Conservation (phyloP, 2,888 invertebrate species). For the Lepidocyrtoides sp. region DNA sequence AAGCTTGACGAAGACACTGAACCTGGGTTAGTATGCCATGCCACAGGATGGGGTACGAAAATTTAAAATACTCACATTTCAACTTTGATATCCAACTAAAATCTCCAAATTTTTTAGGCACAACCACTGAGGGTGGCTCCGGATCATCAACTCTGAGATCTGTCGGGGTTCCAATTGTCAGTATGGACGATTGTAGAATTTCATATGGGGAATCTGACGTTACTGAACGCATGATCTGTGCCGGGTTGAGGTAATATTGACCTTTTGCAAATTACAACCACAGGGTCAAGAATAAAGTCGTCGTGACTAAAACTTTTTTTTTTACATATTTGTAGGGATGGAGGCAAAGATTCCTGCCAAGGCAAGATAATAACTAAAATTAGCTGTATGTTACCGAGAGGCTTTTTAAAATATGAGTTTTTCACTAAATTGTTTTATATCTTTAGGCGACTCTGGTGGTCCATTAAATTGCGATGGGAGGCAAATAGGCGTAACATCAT, state of each 20-base stretch:
- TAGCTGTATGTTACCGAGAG: no score
- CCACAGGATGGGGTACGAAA: constrained; percentile 78
- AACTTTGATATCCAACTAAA: no score
- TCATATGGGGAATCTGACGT: constrained; percentile 71
- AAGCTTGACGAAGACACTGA: not conserved
- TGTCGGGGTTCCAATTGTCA: constrained; percentile 71
- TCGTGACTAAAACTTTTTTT: no score
- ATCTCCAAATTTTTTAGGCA: constrained; percentile 27
- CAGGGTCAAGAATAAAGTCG: no score
- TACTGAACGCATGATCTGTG: constrained; percentile 66
- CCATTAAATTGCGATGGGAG: constrained; percentile 23
- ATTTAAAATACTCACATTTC: no score
- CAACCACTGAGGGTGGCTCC: constrained; percentile 72
- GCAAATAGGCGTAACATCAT: constrained; percentile 62
- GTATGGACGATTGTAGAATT: constrained; percentile 30
- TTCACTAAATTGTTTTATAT: not conserved
- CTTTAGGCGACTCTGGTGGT: constrained; percentile 65
- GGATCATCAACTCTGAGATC: constrained; percentile 26
- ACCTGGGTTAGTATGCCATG: constrained; percentile 9
- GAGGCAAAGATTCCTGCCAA: constrained; percentile 77
- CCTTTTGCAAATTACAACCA: no score
- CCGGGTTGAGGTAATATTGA: no score
- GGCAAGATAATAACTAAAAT: not conserved
- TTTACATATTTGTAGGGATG: no score
- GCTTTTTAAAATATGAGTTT: not conserved